Percentiles rank a stretch among this genome's conserved stretches.
Evolutionary conservation across 2,113 vertebrate species (phyloP).

Genomic region (Eptesicus fuscus): DNA sequence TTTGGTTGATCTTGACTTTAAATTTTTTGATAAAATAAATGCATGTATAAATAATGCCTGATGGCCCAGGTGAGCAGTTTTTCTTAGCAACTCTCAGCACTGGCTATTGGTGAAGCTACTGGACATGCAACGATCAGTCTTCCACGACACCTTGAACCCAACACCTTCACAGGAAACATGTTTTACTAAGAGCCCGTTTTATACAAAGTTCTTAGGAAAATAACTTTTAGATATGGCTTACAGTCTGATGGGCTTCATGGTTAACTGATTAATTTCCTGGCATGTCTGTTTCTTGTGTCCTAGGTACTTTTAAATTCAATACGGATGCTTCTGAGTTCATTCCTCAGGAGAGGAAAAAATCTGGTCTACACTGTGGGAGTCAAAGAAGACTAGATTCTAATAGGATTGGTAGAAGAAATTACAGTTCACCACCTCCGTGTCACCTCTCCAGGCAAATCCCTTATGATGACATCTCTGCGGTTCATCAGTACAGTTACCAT

Average conservation of each 20-base stretch:
- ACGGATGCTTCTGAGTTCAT: conserved; percentile 82
- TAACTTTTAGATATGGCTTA: neutral
- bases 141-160: neutral
- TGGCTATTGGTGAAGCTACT: neutral
- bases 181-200: neutral
- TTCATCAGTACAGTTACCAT: conserved; percentile 72
- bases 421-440: conserved; percentile 72
- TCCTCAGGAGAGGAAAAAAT: conserved; percentile 79
- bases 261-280: neutral
- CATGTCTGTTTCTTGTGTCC: conserved; percentile 53
- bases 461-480: conserved; percentile 74
- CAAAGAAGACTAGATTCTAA: conserved; percentile 82
- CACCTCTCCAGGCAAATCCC: conserved; percentile 76
- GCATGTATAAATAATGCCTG: neutral
- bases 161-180: neutral
- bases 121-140: neutral
- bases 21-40: conserved; percentile 5
- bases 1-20: neutral
- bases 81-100: neutral
- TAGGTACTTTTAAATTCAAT: conserved; percentile 81
- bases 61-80: neutral
- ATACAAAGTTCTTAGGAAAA: conserved; percentile 4
- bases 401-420: conserved; percentile 79
- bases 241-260: neutral
- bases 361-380: conserved; percentile 81